Conservation (phyloP, 2,797 vertebrate species). For the Manis pentadactyla region DNA sequence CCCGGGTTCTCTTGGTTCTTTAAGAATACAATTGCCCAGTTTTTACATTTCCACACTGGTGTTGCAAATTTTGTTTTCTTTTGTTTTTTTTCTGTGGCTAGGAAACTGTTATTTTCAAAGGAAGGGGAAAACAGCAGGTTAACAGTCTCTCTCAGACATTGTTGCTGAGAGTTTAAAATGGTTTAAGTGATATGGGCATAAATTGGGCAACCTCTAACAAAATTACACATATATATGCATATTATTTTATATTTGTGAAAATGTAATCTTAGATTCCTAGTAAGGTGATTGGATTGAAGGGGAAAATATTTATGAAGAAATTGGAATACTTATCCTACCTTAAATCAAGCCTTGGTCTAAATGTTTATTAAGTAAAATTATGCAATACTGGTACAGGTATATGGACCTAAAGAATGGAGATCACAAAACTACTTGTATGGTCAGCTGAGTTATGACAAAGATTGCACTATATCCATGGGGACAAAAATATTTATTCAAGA, state of each 20-base stretch:
- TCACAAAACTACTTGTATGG: background rate
- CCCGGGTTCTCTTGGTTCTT: background rate
- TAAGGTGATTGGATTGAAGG: background rate
- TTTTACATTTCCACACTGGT: background rate
- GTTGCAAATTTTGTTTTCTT: background rate
- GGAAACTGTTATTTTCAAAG: slow-evolving; percentile 4
- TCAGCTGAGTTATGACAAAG: background rate
- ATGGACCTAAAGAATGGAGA: background rate
- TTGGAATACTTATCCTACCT: background rate
- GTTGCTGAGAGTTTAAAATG: background rate
- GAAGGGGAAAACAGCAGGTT: background rate
- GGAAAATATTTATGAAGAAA: background rate
- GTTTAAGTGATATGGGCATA: background rate
- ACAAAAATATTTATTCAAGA: background rate
- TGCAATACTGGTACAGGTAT: background rate
- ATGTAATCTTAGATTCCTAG: background rate
- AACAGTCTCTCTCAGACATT: background rate
- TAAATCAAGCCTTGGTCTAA: background rate
- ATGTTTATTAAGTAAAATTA: background rate
- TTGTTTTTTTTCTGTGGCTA: background rate
- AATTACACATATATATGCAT: background rate
- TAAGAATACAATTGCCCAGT: background rate
- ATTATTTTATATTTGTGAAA: background rate
- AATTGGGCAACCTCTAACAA: background rate
- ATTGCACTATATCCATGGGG: background rate